Evolutionary conservation across 2,113 vertebrate genomes (phyloP).

Genomic region (Gymnarchus niloticus): DNA sequence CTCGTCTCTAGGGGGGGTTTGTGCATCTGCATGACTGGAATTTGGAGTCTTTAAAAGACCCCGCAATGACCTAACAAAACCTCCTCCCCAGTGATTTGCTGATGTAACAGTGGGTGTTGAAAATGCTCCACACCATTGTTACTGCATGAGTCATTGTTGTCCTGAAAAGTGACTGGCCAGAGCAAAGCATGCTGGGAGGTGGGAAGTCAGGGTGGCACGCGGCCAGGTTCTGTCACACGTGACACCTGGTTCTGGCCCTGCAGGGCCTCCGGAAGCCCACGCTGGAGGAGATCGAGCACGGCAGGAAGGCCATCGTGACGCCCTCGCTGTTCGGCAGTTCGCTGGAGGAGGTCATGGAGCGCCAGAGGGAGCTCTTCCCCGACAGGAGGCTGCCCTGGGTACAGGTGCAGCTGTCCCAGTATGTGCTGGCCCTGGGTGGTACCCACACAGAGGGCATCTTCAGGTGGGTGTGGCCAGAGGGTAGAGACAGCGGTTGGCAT

Average conservation of each 20-base stretch:
- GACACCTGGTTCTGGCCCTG: neutral
- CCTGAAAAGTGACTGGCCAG: neutral
- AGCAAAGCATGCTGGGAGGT: neutral
- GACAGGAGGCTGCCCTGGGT: constrained; percentile 81
- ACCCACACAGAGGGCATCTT: constrained; percentile 84
- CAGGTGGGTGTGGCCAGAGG: constrained; percentile 61
- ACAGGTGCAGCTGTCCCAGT: constrained; percentile 82
- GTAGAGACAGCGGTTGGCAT: too few relatives aligned
- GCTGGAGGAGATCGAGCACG: constrained; percentile 76
- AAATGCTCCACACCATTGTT: neutral
- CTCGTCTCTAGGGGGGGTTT: neutral
- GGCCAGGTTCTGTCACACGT: too few relatives aligned
- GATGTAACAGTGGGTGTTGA: neutral
- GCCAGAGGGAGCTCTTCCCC: constrained; percentile 75
- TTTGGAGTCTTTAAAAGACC: neutral
- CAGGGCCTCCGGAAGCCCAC: constrained; percentile 83
- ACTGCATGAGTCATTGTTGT: neutral
- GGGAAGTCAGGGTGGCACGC: neutral
- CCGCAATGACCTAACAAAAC: neutral
- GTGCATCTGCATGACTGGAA: neutral
- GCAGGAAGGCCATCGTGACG: constrained; percentile 73
- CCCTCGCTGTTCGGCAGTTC: constrained; percentile 82
- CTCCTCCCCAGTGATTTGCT: neutral
- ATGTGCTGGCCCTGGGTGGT: constrained; percentile 76
- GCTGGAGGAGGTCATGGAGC: constrained; percentile 81